Conservation (phyloP, 1,140 invertebrate genomes). For the Phthorimaea operculella region DNA sequence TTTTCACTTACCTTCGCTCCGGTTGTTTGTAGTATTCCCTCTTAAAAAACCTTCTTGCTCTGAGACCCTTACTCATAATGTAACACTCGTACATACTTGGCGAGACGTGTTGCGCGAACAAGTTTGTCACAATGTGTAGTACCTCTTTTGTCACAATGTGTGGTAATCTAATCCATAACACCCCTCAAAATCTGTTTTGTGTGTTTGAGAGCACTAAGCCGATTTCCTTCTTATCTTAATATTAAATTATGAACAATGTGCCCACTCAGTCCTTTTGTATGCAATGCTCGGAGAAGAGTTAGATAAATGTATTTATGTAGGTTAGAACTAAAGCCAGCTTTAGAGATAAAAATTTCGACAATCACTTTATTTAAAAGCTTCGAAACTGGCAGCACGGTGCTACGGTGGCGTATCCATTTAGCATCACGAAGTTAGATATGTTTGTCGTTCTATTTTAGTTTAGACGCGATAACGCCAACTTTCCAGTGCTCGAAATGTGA, state of each 20-base stretch:
- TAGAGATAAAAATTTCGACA: not conserved
- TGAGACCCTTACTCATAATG: constrained; percentile 55
- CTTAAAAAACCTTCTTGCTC: too few species aligned
- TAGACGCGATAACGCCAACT: constrained; percentile 66
- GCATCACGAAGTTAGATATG: constrained; percentile 64
- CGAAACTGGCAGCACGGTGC: constrained; percentile 17
- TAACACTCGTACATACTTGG: constrained; percentile 33
- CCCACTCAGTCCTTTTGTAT: not conserved
- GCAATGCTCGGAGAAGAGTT: not conserved
- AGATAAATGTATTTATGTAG: not conserved
- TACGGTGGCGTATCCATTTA: constrained; percentile 48
- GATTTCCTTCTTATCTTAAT: not conserved
- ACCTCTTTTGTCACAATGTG: constrained; percentile 2
- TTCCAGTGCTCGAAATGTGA: constrained; percentile 65
- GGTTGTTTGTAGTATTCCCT: too few species aligned
- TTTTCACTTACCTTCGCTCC: too few species aligned
- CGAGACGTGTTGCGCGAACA: constrained; percentile 34
- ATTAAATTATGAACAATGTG: constrained; percentile 4
- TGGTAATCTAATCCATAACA: not conserved
- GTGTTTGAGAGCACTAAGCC: not conserved
- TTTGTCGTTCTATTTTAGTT: constrained; percentile 65
- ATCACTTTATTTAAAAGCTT: not conserved
- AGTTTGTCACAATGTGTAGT: constrained; percentile 1
- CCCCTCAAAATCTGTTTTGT: not conserved
- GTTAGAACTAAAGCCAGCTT: not conserved